Conservation (phyloP, 2,113 vertebrate genomes). For the Eira barbara region DNA sequence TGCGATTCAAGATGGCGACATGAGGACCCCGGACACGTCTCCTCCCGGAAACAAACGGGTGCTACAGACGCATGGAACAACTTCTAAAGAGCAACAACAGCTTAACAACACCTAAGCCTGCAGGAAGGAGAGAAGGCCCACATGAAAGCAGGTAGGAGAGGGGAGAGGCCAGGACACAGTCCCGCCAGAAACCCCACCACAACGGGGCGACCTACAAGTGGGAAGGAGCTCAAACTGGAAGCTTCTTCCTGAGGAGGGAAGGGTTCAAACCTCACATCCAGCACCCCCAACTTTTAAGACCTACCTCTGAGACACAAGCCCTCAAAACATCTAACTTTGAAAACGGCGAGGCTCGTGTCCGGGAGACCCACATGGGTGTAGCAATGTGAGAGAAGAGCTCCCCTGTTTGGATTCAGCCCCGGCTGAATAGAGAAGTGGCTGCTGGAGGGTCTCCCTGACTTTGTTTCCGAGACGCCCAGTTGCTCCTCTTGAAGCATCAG, state of each 20-base stretch:
- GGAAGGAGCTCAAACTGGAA: background rate
- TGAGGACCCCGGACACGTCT: background rate
- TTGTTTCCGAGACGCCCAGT: background rate
- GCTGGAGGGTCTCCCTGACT: background rate
- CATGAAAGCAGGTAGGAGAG: background rate
- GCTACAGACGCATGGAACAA: background rate
- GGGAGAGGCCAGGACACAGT: too few relatives aligned
- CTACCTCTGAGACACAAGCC: background rate
- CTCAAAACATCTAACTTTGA: background rate
- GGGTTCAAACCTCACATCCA: background rate
- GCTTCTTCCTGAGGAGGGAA: background rate
- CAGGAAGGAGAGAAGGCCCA: background rate
- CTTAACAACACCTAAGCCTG: background rate
- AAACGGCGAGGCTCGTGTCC: background rate
- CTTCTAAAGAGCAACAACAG: background rate
- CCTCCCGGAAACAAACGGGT: background rate
- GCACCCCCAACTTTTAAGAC: background rate
- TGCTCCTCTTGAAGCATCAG: background rate
- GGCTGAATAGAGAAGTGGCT: background rate
- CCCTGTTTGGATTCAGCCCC: background rate
- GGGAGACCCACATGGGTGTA: background rate
- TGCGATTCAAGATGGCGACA: background rate
- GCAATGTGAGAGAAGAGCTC: background rate
- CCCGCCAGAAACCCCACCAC: background rate
- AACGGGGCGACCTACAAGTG: fast-evolving